Evolutionary conservation across 2,888 invertebrate species (phyloP).

Genomic region (Amaurobius ferox): DNA sequence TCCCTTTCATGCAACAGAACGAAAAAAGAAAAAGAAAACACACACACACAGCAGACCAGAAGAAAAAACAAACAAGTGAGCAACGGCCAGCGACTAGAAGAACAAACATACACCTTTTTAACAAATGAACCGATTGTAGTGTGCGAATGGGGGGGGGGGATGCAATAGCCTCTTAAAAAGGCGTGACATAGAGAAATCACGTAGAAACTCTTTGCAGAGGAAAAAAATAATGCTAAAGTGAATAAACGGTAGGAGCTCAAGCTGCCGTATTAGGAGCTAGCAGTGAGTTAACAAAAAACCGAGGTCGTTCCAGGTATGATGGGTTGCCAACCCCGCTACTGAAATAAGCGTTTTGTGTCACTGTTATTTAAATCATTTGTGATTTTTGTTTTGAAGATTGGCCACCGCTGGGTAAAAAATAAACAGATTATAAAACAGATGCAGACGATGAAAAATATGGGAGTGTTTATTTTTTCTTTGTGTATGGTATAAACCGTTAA

Average conservation of each 20-base stretch:
- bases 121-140: conserved; percentile 49
- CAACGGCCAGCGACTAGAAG: conserved; percentile 20
- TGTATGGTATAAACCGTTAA: too few species aligned
- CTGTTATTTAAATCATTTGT: background rate
- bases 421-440: too few species aligned
- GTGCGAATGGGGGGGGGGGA: background rate
- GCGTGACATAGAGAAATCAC: conserved; percentile 50
- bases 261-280: conserved; percentile 61
- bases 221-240: conserved; percentile 25
- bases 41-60: conserved; percentile 22
- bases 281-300: conserved; percentile 42
- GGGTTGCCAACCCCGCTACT: conserved; percentile 47
- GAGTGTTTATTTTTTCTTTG: too few species aligned
- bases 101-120: conserved; percentile 62
- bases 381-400: background rate
- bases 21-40: conserved; percentile 30
- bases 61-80: conserved; percentile 7
- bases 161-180: conserved; percentile 30
- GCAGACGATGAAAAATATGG: too few species aligned
- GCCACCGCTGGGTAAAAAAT: too few species aligned
- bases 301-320: conserved; percentile 35
- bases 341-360: background rate
- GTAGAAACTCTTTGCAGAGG: conserved; percentile 49
- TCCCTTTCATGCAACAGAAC: conserved; percentile 9
- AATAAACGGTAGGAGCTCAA: conserved; percentile 31